phyloP scores from a whole-genome alignment of 2,888 invertebrate species.

The Agrotis ipsilon region DNA sequence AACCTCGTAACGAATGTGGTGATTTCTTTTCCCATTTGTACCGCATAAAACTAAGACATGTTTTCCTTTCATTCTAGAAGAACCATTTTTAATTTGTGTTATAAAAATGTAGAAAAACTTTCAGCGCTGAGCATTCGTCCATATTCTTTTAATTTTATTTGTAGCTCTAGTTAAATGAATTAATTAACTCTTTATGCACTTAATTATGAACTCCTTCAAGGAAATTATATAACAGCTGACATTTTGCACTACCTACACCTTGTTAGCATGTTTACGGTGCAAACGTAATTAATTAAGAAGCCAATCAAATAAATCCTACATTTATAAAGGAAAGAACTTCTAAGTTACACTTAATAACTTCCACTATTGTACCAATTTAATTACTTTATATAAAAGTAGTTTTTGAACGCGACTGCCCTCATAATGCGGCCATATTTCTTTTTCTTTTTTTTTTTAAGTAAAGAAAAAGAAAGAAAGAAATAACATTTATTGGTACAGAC shows the following conservation, averaged over 20 bases:
- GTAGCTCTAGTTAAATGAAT: neutral
- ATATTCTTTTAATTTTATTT: neutral
- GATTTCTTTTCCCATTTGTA: too few relatives aligned
- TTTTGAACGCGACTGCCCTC: too few relatives aligned
- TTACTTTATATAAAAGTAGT: neutral
- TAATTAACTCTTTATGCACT: neutral
- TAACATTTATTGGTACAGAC: too few relatives aligned
- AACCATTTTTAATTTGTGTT: too few relatives aligned
- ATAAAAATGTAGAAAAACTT: too few relatives aligned
- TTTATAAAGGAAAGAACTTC: neutral
- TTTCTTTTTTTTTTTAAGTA: too few relatives aligned
- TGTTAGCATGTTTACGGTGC: neutral
- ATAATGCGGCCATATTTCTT: too few relatives aligned
- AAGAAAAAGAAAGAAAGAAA: too few relatives aligned
- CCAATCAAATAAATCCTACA: neutral
- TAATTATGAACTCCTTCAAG: neutral
- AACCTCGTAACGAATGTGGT: too few relatives aligned
- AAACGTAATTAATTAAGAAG: slow-evolving; percentile 14
- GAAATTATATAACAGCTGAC: neutral
- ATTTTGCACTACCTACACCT: neutral
- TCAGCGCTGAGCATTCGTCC: neutral
- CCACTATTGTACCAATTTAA: neutral
- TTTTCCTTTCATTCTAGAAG: too few relatives aligned
- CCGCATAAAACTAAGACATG: too few relatives aligned
- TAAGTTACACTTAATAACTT: neutral